phyloP scores from a whole-genome alignment of 2,113 vertebrate genomes.

The Sus scrofa region DNA sequence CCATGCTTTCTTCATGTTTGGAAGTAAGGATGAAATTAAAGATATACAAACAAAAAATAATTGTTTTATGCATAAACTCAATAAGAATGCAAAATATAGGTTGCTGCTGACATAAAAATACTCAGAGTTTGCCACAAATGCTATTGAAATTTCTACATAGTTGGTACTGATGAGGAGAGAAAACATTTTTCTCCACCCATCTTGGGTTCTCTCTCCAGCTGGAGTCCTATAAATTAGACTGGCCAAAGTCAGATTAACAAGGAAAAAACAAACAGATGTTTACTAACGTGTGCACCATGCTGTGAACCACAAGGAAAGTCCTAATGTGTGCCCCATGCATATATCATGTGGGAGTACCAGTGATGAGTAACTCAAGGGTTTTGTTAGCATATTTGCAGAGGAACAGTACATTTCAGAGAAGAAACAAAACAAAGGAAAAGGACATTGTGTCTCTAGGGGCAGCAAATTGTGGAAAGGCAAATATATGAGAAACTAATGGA shows the following conservation, averaged over 20 bases:
- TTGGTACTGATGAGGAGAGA: neutral
- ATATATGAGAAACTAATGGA: neutral
- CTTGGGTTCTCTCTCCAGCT: neutral
- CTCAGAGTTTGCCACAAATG: neutral
- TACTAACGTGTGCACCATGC: neutral
- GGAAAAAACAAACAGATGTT: neutral
- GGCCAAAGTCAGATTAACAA: neutral
- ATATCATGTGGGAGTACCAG: neutral
- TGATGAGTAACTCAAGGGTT: neutral
- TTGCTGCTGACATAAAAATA: neutral
- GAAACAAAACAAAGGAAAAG: neutral
- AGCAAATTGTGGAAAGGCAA: neutral
- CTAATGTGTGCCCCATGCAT: neutral
- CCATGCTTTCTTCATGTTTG: neutral
- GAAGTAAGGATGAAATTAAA: neutral
- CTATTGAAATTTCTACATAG: neutral
- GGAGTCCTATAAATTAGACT: neutral
- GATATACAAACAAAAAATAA: slow-evolving; percentile 5
- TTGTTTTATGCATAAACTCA: neutral
- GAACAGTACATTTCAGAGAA: neutral
- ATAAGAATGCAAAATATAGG: neutral
- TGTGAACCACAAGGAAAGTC: too few relatives aligned
- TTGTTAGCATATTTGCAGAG: neutral
- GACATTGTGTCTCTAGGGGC: neutral
- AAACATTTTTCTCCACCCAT: neutral